Percentiles rank a stretch among this genome's conserved stretches.
Evolutionary conservation across 92 coral and sea anemone species (phyloP).

Genomic region (Siderastrea siderea): DNA sequence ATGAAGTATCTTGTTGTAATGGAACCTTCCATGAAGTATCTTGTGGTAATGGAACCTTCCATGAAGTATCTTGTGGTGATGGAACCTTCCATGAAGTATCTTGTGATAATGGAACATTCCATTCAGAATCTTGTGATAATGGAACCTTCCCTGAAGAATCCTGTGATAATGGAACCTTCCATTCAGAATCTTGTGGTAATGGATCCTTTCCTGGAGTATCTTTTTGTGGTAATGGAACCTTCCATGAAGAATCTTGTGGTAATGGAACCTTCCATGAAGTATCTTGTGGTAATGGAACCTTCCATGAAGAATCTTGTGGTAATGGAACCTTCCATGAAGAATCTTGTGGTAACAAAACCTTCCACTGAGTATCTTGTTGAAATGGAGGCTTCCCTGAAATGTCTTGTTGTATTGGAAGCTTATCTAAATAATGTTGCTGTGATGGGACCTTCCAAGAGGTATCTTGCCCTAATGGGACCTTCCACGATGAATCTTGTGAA

Average conservation of each 20-base stretch:
- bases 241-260: neutral
- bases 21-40: neutral
- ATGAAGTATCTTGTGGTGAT: neutral
- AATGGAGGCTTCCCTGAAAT: neutral
- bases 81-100: neutral
- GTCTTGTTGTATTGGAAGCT: neutral
- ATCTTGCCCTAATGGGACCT: neutral
- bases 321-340: neutral
- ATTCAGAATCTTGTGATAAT: neutral
- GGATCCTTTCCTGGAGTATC: neutral
- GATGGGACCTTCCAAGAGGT: neutral
- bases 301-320: neutral
- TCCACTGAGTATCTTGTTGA: neutral
- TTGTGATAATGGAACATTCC: neutral
- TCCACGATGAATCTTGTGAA: neutral
- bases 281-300: neutral
- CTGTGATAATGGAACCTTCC: neutral
- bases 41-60: neutral
- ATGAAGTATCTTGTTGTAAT: neutral
- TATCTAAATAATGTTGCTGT: neutral
- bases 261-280: neutral
- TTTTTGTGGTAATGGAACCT: neutral
- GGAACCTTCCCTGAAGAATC: neutral
- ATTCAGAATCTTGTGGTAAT: neutral
- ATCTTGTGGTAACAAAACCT: neutral